Evolutionary conservation across 2,888 invertebrate species (phyloP), one percentile per base, ranked within the genome.

Genomic region (Sphinx pinastri): DNA sequence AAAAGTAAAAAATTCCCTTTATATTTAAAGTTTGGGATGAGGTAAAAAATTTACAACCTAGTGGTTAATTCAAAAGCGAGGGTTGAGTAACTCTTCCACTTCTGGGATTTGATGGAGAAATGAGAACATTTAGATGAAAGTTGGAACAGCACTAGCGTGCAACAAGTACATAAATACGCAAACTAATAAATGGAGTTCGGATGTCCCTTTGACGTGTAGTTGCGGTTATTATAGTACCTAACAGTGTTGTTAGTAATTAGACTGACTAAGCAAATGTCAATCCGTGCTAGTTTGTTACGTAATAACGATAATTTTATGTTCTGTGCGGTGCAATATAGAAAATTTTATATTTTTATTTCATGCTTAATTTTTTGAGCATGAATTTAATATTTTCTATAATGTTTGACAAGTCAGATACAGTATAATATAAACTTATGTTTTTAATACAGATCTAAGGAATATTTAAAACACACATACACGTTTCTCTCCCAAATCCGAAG

Each of bases 131-230:
- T 60, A 60, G 45, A 60, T 47, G 47, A 2, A 31, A 13, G 31
- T 12, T 31, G 63, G 45, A 14, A 45, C 45, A 19, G 47, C 49
- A 12, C 45, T 19, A 16, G n/a, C 16, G n/a, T 16, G 63, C 19
- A 55, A 55, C 55, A 55, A 16, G 55, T 55, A 63, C 47, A 19
- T 49, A 58, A 67, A 45, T 70, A 51, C 47, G 47, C 63, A 63
- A 49, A 19, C 47, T 49, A 63, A 63, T 63, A 49, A 63, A 63
- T 19, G 63, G 47, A 19, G 63, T 49, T 63, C 47, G 63, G 47
- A 63, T 63, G 63, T 45, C 60, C 63, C 63, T 63, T 63, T 63
- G 63, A 63, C 63, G 63, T 47, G 47, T 19, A 63, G 6, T 63
- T 63, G 47, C 47, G 63, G 63, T 63, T 47, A 19, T 49, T 60